Evolutionary conservation across 1,140 invertebrate species (phyloP).

Genomic region (Drosophila seguyi): DNA sequence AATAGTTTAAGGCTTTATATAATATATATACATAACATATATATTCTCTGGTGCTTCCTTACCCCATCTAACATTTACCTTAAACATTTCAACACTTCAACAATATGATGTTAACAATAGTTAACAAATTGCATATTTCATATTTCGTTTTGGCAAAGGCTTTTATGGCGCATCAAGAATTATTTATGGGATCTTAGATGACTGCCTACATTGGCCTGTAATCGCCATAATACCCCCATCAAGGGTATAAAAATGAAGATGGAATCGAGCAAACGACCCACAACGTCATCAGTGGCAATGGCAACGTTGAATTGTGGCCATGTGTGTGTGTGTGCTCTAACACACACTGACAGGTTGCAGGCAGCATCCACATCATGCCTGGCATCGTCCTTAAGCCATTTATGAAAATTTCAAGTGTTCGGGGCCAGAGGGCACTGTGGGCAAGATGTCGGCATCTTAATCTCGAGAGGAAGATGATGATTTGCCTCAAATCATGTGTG

Average conservation of each 20-base stretch:
- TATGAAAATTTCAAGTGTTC: constrained; percentile 59
- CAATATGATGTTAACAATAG: background rate
- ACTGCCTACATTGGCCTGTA: background rate
- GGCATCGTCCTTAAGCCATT: constrained; percentile 54
- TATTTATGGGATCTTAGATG: constrained; percentile 7
- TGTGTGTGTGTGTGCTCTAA: constrained; percentile 9
- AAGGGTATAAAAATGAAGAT: constrained; percentile 20
- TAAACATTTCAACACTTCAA: background rate
- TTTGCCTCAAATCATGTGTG: constrained; percentile 59
- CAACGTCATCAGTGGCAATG: constrained; percentile 59
- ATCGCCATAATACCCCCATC: constrained; percentile 4
- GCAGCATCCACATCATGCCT: constrained; percentile 18
- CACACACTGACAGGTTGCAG: constrained; percentile 32
- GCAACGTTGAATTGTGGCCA: constrained; percentile 23
- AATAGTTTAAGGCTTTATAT: too few species aligned
- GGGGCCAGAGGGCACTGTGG: constrained; percentile 4
- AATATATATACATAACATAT: too few species aligned
- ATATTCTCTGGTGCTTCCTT: background rate
- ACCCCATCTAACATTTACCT: background rate
- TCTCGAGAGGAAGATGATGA: constrained; percentile 41
- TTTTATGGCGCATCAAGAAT: background rate
- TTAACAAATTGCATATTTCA: background rate
- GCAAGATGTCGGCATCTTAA: constrained; percentile 23
- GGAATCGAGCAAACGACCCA: constrained; percentile 19
- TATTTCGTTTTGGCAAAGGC: background rate